Evolutionary conservation across 2,888 invertebrate species (phyloP), one percentile per base, ranked within the genome.

Genomic region (Himalopsyche anomala): DNA sequence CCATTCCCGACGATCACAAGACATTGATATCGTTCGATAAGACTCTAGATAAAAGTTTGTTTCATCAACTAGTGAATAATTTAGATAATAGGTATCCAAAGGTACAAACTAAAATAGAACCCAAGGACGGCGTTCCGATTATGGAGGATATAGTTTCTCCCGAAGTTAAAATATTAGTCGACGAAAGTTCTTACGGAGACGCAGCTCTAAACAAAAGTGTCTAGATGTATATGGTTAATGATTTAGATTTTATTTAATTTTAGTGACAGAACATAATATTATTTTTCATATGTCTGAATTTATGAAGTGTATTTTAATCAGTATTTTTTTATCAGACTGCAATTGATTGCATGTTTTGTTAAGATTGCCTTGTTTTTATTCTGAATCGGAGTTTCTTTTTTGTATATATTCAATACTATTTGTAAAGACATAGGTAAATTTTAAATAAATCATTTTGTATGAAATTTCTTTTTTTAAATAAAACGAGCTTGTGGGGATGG

Each of bases 31-130:
- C 87, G 28, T 88, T 88, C 56, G 87, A 87, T 42, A 86, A 88
- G 74, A 87, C 87, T 74, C 80, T 88, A 74, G 88, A 88, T 80
- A 88, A 88, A 81, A 87, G 84, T 83, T 86, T 86, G 15, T 86
- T 88, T 38, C 69, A 83, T 9, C 87, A 87, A 83, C 81, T 40
- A 82, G 82, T 54, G 84, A 82, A 74, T 62, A 84, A 81, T 36
- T 84, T 87, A 86, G 87, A 87, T 17, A 62, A 83, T 51, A 82
- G 83, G 83, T 82, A 87, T 81, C 82, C 87, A 85, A 86, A 87
- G 55, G 85, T 88, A 45, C 87, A 87, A 79, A 87, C 88, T 28
- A 88, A 88, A 82, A 87, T 85, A 11, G 88, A 88, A 74, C 88
- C 88, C 5, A 87, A 87, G 84, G 88, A 88, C 19, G 74, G 74